phyloP scores from a whole-genome alignment of 2,888 invertebrate genomes.

The Drosophila lacicola region DNA sequence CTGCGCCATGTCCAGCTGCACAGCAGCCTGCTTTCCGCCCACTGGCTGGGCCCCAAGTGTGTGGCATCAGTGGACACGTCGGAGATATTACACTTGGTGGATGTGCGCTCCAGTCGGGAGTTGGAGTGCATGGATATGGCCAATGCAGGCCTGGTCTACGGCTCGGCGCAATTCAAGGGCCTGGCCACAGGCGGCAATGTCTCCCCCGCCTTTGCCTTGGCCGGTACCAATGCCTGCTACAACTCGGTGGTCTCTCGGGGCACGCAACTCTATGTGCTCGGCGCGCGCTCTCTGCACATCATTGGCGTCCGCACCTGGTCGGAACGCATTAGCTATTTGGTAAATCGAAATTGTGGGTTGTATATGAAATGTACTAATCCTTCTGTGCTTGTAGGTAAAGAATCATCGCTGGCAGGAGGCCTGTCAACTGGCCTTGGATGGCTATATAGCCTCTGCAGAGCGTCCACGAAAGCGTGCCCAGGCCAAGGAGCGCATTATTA shows the following conservation, averaged over 20 bases:
- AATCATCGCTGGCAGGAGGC: conserved; percentile 87
- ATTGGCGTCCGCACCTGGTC: conserved; percentile 89
- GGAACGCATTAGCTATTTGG: conserved; percentile 88
- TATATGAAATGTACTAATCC: background rate
- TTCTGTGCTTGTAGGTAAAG: conserved; percentile 75
- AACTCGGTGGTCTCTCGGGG: conserved; percentile 89
- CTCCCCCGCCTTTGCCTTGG: conserved; percentile 87
- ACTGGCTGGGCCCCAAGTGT: conserved; percentile 93
- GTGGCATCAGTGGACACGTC: conserved; percentile 93
- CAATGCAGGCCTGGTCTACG: conserved; percentile 92
- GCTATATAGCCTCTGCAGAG: conserved; percentile 82
- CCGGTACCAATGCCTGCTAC: conserved; percentile 89
- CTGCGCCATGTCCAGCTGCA: conserved; percentile 90
- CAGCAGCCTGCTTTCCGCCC: conserved; percentile 90
- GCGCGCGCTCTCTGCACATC: conserved; percentile 87
- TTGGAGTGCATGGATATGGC: conserved; percentile 93
- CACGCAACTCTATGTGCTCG: conserved; percentile 90
- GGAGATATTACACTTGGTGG: conserved; percentile 94
- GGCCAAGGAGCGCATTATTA: conserved; percentile 84
- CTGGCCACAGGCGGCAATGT: conserved; percentile 98
- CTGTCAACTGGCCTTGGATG: conserved; percentile 86
- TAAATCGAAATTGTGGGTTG: conserved; percentile 59
- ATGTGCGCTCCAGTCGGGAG: conserved; percentile 95
- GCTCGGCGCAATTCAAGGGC: conserved; percentile 94
- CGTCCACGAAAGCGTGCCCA: conserved; percentile 84